Evolutionary conservation across 2,113 vertebrate species (phyloP), one percentile per base, ranked within the genome.

Genomic region (Dicentrarchus labrax): DNA sequence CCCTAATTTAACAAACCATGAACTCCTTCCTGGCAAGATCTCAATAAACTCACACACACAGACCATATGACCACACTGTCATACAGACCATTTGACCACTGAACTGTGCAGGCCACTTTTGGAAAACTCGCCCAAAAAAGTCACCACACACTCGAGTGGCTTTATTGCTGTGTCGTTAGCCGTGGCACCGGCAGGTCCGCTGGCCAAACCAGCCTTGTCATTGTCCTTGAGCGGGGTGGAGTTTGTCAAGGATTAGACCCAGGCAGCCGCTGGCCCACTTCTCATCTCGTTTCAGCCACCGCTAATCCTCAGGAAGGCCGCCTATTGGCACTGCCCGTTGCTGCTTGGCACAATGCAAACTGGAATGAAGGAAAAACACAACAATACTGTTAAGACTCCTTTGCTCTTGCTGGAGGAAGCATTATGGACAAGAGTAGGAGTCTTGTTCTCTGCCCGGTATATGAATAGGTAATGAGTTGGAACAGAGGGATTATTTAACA

Each of bases 181-280:
- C 39, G 21, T 50, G 72, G 54, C 76, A 71, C 61, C 30, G 24
- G 77, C 65, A 41, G 70, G 73, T 84, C 80, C 21, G 16, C 80
- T 9, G 66, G 87, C 80, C 78, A 79, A 87, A 82, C 57, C 80
- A 78, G 80, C 72, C 78, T 78, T 59, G 84, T 88, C 89, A 88
- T 91, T 89, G 88, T 92, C 91, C 89, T 92, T 91, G 93, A 93
- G 86, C 74, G 8, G 78, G 80, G 78, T 87, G 81, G 86, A 70
- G 79, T 91, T 85, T 57, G 80, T 85, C 68, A 50, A 80, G 92
- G 93, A 92, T 92, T 92, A 89, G 86, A 84, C 82, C 54, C 78
- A 30, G 82, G 64, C 83, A 90, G 83, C 86, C 51, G 57, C 83
- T 74, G 85, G 84, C 76, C 80, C 73, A 17, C 87, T 84, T 83